phyloP scores from a whole-genome alignment of 2,113 vertebrate species.

The Condylura cristata region DNA sequence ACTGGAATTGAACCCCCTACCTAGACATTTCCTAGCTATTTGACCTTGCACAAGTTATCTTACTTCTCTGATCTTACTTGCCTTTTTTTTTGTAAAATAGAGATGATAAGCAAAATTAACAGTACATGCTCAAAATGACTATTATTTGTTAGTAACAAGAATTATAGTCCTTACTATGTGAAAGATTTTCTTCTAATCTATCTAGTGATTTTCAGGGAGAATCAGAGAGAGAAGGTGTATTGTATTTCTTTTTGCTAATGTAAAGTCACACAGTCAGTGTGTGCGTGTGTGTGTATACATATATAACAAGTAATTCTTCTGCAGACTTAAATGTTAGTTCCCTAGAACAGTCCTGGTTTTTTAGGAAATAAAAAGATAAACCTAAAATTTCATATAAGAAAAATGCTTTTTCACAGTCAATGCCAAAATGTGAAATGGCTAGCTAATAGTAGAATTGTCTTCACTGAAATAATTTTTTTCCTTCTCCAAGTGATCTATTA shows the following conservation, averaged over 20 bases:
- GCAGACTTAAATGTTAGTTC: neutral
- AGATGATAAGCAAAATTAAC: neutral
- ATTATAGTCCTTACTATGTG: neutral
- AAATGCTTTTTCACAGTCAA: constrained; percentile 44
- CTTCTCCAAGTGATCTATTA: constrained; percentile 59
- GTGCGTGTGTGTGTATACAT: too few species aligned
- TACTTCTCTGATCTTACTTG: neutral
- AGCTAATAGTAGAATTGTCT: constrained; percentile 26
- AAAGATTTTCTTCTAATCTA: neutral
- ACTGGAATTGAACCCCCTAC: too few species aligned
- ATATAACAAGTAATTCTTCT: constrained; percentile 12
- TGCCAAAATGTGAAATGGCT: constrained; percentile 55
- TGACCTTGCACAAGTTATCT: neutral
- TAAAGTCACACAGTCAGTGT: neutral
- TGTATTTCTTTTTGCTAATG: neutral
- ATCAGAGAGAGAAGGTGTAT: neutral
- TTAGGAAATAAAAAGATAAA: constrained; percentile 63
- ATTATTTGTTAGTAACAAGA: constrained; percentile 11
- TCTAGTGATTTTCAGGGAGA: neutral
- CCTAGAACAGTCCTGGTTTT: constrained; percentile 23
- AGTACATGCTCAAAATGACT: neutral
- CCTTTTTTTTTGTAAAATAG: neutral
- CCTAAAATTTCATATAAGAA: constrained; percentile 56
- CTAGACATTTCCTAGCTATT: neutral
- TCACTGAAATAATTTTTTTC: constrained; percentile 62